phyloP scores from a whole-genome alignment of 2,888 invertebrate species.

The Eutolmus rufibarbis region DNA sequence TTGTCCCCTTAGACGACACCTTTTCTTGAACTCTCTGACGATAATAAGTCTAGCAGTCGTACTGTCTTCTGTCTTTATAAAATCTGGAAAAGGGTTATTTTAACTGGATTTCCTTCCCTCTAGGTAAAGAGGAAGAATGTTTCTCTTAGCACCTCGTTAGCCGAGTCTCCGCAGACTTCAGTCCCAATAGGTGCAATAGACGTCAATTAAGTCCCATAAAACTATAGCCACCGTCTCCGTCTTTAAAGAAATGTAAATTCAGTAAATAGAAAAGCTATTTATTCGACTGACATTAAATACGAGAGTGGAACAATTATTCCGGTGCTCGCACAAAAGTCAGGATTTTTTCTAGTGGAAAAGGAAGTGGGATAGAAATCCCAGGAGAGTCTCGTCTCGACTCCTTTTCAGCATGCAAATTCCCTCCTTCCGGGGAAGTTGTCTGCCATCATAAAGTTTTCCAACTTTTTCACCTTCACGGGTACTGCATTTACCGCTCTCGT shows the following conservation, averaged over 20 bases:
- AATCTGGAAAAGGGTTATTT: neutral
- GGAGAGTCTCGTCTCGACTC: neutral
- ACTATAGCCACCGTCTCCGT: neutral
- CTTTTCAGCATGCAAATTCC: slow-evolving; percentile 11
- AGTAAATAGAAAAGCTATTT: neutral
- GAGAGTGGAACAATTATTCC: neutral
- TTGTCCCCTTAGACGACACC: neutral
- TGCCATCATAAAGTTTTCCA: neutral
- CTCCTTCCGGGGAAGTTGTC: neutral
- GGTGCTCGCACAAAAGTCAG: neutral
- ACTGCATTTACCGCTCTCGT: neutral
- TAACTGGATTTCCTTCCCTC: too few relatives aligned
- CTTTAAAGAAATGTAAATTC: neutral
- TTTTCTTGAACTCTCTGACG: neutral
- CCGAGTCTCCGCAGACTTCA: neutral
- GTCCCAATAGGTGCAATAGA: neutral
- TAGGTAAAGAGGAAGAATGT: neutral
- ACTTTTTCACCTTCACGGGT: slow-evolving; percentile 24
- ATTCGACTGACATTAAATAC: neutral
- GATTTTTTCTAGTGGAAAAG: neutral
- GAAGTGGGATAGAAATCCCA: neutral
- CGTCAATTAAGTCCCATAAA: neutral
- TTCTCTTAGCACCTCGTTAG: neutral
- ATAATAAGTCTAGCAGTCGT: neutral
- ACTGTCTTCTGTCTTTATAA: neutral